Conservation (phyloP, 2,113 vertebrate genomes). For the Zosterops borbonicus region DNA sequence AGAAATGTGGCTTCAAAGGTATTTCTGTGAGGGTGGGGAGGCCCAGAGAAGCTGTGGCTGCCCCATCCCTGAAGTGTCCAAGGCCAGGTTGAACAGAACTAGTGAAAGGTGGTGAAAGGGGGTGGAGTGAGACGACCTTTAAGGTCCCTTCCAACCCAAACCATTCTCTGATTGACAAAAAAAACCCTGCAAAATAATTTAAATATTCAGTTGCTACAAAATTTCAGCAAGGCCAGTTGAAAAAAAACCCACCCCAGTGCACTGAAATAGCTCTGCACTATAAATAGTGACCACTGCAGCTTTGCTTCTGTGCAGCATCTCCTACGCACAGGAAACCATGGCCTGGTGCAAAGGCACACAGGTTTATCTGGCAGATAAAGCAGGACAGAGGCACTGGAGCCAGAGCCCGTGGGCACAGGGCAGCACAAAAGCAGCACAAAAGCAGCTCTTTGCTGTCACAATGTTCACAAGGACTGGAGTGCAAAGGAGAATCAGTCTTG, state of each 20-base stretch:
- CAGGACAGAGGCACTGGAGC: background rate
- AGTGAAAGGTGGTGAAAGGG: background rate
- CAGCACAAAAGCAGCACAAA: background rate
- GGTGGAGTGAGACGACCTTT: background rate
- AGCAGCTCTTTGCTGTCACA: background rate
- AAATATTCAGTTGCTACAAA: background rate
- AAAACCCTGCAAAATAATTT: background rate
- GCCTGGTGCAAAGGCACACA: background rate
- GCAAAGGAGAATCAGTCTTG: background rate
- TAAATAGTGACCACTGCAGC: background rate
- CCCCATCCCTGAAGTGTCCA: background rate
- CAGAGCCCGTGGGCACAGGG: background rate
- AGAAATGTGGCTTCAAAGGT: background rate
- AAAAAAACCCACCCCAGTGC: background rate
- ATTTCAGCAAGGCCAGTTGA: background rate
- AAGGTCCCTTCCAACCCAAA: background rate
- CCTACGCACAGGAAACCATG: background rate
- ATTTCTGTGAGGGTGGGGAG: background rate
- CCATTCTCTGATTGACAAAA: background rate
- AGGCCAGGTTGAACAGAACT: fast-evolving
- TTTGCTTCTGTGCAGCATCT: background rate
- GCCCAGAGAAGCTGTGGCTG: background rate
- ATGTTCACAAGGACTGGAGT: fast-evolving
- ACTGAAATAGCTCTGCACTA: background rate
- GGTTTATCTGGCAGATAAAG: background rate